A percentile compares a stretch with the other conserved stretches of the same genome.
Conservation (phyloP, 2,888 invertebrate species). For the Dasysyrphus albostriatus region DNA sequence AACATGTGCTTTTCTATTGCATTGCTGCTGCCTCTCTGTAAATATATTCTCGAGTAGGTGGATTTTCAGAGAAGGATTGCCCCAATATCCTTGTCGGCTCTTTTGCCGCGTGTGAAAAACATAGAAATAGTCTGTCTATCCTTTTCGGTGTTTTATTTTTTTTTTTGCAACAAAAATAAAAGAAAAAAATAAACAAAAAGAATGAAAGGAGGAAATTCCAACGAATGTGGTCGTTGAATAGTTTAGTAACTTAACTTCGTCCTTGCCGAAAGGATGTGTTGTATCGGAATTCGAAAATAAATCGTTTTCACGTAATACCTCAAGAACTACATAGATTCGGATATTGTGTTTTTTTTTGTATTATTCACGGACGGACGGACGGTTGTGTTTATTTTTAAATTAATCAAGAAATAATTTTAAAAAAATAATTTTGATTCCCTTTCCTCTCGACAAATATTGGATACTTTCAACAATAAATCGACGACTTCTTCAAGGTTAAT, state of each 20-base stretch:
- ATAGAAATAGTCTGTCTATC: conserved; percentile 64
- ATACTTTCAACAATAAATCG: conserved; percentile 60
- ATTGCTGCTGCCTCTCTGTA: conserved; percentile 41
- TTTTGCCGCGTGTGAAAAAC: conserved; percentile 62
- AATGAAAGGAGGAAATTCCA: conserved; percentile 65
- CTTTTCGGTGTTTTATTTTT: conserved; percentile 51
- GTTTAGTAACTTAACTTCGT: conserved; percentile 75
- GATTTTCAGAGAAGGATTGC: conserved; percentile 74
- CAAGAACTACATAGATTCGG: background rate
- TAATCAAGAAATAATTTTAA: conserved; percentile 16
- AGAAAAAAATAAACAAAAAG: conserved; percentile 20
- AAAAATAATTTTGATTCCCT: conserved; percentile 3
- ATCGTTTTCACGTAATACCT: conserved; percentile 40
- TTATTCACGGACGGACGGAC: conserved; percentile 6
- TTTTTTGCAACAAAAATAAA: conserved; percentile 21
- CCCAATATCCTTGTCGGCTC: conserved; percentile 68
- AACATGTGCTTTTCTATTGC: conserved; percentile 71
- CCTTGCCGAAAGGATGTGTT: conserved; percentile 73
- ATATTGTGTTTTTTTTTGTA: conserved; percentile 2
- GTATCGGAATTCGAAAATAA: conserved; percentile 39
- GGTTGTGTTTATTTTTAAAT: conserved; percentile 32
- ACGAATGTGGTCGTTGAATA: conserved; percentile 74
- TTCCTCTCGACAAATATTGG: conserved; percentile 32
- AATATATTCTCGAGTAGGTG: conserved; percentile 70
- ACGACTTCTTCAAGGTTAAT: conserved; percentile 64